These are phyloP conservation scores for Melanogrammus aeglefinus DNA, from an alignment of 2,797 vertebrate genomes.

Conservation along the genomic window DNA sequence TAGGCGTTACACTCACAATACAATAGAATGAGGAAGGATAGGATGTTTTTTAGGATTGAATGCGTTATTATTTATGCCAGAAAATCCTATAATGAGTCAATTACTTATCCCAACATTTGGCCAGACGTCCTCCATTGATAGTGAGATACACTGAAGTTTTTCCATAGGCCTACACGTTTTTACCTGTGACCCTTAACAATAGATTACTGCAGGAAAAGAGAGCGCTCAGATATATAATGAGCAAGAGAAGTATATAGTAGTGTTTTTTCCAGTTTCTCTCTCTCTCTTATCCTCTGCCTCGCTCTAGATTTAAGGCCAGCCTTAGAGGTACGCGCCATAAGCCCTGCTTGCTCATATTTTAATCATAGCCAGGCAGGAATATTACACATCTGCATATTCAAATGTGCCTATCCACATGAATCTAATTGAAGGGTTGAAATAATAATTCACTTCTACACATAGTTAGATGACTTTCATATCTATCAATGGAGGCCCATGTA, in stretches of 20 bases:
- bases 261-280: conserved; percentile 39
- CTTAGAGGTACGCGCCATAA: conserved; percentile 46
- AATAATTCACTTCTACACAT: neutral
- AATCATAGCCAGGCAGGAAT: conserved; percentile 65
- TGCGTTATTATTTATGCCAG: too few species aligned
- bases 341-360: conserved; percentile 58
- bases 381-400: conserved; percentile 41
- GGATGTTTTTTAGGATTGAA: too few species aligned
- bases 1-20: too few species aligned
- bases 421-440: neutral
- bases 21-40: too few species aligned
- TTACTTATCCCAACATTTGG: too few species aligned
- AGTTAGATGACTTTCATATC: neutral
- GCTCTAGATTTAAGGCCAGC: conserved; percentile 55
- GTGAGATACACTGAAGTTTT: too few species aligned
- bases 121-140: too few species aligned
- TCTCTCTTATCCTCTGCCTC: conserved; percentile 20
- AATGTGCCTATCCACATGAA: neutral
- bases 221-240: conserved; percentile 56
- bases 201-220: conserved; percentile 43
- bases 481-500: neutral
- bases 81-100: too few species aligned
- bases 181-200: conserved; percentile 51
- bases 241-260: conserved; percentile 43
- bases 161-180: too few species aligned